Percentiles rank a stretch among this genome's conserved stretches.
phyloP scores from a whole-genome alignment of 2,888 invertebrate genomes.

The Epirrhoe alternata region DNA sequence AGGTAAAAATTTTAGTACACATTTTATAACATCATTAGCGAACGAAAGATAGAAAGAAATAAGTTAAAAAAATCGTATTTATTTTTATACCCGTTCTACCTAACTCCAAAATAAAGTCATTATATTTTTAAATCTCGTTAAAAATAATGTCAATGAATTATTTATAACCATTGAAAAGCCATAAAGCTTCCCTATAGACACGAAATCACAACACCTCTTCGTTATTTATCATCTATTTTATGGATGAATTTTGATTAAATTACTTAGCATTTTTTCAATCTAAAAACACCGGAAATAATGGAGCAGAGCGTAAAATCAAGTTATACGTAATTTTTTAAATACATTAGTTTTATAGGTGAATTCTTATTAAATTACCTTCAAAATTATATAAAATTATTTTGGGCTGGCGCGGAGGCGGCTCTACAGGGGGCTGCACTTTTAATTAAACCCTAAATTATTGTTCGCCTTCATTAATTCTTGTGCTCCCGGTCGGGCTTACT shows the following conservation, averaged over 20 bases:
- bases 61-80: neutral
- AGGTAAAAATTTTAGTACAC: neutral
- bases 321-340: slow-evolving; percentile 20
- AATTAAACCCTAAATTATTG: slow-evolving; percentile 85
- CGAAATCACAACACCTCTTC: slow-evolving; percentile 1
- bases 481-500: slow-evolving; percentile 78
- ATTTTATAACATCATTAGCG: neutral
- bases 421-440: slow-evolving; percentile 81
- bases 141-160: slow-evolving; percentile 9
- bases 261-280: slow-evolving; percentile 37
- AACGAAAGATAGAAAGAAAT: neutral
- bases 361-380: slow-evolving; percentile 82
- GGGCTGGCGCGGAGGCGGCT: slow-evolving; percentile 63
- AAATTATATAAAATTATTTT: slow-evolving; percentile 76
- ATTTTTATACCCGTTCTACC: neutral
- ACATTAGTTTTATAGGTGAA: slow-evolving; percentile 48
- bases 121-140: neutral
- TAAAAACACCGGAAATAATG: slow-evolving; percentile 13
- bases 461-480: slow-evolving; percentile 84
- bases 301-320: slow-evolving; percentile 18
- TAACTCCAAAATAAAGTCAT: neutral
- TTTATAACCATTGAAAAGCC: slow-evolving; percentile 20
- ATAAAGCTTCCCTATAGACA: slow-evolving; percentile 23
- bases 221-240: slow-evolving; percentile 16
- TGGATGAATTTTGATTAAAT: slow-evolving; percentile 33